These are phyloP conservation scores for Notocelia uddmanniana DNA, from an alignment of 2,888 invertebrate genomes.

Conservation along the genomic window DNA sequence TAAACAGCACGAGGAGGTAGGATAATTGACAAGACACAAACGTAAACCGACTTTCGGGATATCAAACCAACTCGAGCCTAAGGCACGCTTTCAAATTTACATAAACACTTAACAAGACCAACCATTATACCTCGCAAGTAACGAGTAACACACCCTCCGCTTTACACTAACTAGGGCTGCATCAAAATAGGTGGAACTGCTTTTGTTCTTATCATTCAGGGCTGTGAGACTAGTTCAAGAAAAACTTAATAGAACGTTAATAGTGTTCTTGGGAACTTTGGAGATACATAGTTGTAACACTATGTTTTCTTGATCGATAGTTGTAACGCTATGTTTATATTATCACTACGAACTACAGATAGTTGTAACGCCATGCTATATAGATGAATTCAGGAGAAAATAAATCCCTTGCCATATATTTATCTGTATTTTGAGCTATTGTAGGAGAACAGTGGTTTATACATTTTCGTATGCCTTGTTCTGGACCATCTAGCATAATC, in stretches of 20 bases:
- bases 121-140: constrained; percentile 21
- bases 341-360: no score
- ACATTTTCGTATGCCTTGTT: no score
- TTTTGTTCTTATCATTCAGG: neutral
- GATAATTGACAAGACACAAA: constrained; percentile 28
- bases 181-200: neutral
- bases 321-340: no score
- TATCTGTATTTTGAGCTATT: no score
- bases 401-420: no score
- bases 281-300: no score
- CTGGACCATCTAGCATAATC: no score
- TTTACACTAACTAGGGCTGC: constrained; percentile 20
- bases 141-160: constrained; percentile 26
- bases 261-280: no score
- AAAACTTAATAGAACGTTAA: neutral
- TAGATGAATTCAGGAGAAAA: no score
- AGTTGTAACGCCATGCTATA: no score
- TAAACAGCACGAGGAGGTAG: constrained; percentile 21
- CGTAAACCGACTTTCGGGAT: constrained; percentile 16
- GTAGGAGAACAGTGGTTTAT: no score
- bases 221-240: neutral
- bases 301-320: no score
- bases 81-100: constrained; percentile 42
- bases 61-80: constrained; percentile 19
- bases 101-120: constrained; percentile 39